phyloP scores from a whole-genome alignment of 2,888 invertebrate species.

The Torymus tubicola region DNA sequence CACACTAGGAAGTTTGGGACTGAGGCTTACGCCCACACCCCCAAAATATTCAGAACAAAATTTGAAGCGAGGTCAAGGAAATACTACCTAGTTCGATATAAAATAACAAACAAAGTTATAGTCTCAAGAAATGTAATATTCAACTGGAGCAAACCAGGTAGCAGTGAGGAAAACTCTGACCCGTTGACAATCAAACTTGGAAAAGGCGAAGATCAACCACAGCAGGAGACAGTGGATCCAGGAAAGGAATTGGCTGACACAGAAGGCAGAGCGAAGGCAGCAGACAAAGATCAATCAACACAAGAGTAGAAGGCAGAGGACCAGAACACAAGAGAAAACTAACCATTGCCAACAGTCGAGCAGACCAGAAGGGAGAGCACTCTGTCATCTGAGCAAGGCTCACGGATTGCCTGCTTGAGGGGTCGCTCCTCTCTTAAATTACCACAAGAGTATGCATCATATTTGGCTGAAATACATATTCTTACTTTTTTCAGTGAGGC shows the following conservation, averaged over 20 bases:
- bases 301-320: no score
- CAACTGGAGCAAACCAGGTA: neutral
- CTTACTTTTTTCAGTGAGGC: neutral
- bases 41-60: neutral
- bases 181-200: no score
- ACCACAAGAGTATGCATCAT: neutral
- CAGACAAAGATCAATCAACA: no score
- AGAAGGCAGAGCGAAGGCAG: no score
- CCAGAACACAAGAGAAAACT: no score
- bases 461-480: neutral
- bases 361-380: neutral
- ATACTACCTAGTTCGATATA: neutral
- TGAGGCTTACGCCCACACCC: neutral
- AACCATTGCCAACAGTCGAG: neutral
- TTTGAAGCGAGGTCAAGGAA: neutral
- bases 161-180: no score
- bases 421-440: neutral
- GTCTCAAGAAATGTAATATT: neutral
- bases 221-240: no score
- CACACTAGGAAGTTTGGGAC: neutral
- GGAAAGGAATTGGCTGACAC: no score
- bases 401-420: neutral
- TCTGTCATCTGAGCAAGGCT: neutral
- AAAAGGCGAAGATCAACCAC: no score
- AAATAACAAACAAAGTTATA: neutral